A percentile compares a stretch with the other conserved stretches of the same genome.
phyloP scores from a whole-genome alignment of 2,113 vertebrate species.

The Leucopsar rothschildi region DNA sequence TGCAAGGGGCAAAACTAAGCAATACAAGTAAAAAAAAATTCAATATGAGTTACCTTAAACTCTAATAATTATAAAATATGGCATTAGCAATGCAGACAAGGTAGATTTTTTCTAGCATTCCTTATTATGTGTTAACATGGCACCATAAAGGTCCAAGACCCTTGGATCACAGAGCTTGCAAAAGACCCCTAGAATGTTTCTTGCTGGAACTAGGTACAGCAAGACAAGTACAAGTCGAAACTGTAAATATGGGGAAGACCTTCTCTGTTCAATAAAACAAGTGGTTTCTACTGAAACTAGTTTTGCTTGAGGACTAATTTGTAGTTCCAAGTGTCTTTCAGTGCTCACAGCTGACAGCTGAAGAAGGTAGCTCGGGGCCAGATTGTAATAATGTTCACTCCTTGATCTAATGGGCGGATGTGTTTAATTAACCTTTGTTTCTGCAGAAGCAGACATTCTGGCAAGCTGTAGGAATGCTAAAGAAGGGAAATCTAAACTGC shows the following conservation, averaged over 20 bases:
- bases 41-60: background rate
- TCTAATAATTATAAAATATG: slow-evolving; percentile 1
- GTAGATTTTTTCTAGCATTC: background rate
- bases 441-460: slow-evolving; percentile 49
- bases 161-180: background rate
- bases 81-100: background rate
- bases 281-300: slow-evolving; percentile 43
- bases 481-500: slow-evolving; percentile 11
- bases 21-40: background rate
- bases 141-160: background rate
- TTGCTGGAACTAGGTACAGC: background rate
- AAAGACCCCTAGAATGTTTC: background rate
- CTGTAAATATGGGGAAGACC: background rate
- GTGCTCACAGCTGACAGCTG: slow-evolving; percentile 57
- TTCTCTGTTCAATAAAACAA: slow-evolving; percentile 13
- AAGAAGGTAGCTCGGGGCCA: slow-evolving; percentile 55
- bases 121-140: background rate
- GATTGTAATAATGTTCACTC: slow-evolving; percentile 19
- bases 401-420: slow-evolving; percentile 54
- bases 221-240: background rate
- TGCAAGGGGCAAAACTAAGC: background rate
- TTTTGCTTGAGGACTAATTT: slow-evolving; percentile 36
- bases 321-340: slow-evolving; percentile 54
- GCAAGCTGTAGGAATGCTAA: slow-evolving; percentile 35
- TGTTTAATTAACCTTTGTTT: slow-evolving; percentile 65